phyloP scores from a whole-genome alignment of 2,797 vertebrate genomes.

The Cryptoblepharus egeriae region DNA sequence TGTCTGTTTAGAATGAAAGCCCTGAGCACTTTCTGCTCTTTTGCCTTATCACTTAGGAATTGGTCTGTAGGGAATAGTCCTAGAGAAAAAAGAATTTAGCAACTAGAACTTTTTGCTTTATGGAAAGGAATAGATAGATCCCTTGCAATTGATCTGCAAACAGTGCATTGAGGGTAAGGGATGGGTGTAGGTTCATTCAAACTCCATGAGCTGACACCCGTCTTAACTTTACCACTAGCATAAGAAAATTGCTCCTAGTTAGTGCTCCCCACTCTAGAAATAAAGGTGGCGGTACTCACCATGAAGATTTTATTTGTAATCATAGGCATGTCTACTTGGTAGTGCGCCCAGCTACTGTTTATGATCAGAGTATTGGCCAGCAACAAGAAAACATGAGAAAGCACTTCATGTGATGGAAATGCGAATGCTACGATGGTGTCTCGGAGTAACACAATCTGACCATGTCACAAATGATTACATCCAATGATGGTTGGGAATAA shows the following conservation, averaged over 20 bases:
- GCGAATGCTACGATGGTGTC: too few species aligned
- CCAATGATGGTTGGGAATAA: too few species aligned
- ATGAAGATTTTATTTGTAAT: too few species aligned
- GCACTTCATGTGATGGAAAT: too few species aligned
- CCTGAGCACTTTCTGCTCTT: neutral
- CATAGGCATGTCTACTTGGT: too few species aligned
- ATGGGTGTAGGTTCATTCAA: neutral
- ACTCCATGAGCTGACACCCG: neutral
- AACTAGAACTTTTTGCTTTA: neutral
- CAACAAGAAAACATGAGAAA: too few species aligned
- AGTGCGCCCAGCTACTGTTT: too few species aligned
- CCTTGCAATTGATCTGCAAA: neutral
- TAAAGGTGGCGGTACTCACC: too few species aligned
- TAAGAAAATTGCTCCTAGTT: neutral
- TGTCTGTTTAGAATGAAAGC: slow-evolving; percentile 1
- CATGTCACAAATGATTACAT: too few species aligned
- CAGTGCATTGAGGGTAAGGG: neutral
- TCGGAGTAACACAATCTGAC: too few species aligned
- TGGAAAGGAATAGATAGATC: neutral
- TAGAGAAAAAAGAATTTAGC: neutral
- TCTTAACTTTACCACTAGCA: neutral
- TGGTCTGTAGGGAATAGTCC: neutral
- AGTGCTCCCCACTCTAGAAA: neutral
- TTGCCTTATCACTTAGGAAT: neutral
- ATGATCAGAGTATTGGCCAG: too few species aligned